Percentiles rank a stretch among this genome's conserved stretches.
These are phyloP conservation scores for Lithophane semibrunnea DNA, from an alignment of 2,888 invertebrate species.

Conservation along the genomic window DNA sequence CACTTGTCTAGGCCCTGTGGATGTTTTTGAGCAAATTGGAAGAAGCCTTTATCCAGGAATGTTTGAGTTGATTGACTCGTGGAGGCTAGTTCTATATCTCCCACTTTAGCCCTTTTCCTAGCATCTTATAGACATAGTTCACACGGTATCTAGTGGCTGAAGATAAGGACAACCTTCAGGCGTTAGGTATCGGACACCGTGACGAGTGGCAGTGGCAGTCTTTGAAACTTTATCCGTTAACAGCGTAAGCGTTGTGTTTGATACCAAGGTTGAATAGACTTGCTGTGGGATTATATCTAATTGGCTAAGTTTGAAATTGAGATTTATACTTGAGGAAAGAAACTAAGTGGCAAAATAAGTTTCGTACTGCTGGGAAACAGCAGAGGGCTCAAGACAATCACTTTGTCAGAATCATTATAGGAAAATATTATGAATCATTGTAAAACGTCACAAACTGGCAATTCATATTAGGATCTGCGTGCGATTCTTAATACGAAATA, in stretches of 20 bases:
- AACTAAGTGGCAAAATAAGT: neutral
- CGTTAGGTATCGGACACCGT: conserved; percentile 24
- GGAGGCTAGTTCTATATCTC: neutral
- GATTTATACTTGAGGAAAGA: neutral
- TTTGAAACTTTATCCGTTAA: conserved; percentile 21
- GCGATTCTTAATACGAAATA: no score
- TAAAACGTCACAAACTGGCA: no score
- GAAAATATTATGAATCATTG: no score
- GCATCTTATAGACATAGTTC: conserved; percentile 24
- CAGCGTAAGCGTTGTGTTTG: neutral
- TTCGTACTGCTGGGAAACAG: neutral
- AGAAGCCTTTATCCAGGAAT: no score
- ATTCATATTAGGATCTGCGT: no score
- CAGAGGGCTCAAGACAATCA: no score
- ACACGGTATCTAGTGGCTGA: conserved; percentile 42
- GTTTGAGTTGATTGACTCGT: neutral
- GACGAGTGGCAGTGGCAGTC: conserved; percentile 5
- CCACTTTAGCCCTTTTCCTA: neutral
- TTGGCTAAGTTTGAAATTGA: neutral
- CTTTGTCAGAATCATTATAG: no score
- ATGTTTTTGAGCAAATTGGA: neutral
- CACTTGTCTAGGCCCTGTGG: no score
- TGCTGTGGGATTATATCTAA: neutral
- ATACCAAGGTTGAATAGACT: neutral
- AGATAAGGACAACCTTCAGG: conserved; percentile 43